Conservation (phyloP, 2,113 vertebrate genomes). For the Ptyas mucosa region DNA sequence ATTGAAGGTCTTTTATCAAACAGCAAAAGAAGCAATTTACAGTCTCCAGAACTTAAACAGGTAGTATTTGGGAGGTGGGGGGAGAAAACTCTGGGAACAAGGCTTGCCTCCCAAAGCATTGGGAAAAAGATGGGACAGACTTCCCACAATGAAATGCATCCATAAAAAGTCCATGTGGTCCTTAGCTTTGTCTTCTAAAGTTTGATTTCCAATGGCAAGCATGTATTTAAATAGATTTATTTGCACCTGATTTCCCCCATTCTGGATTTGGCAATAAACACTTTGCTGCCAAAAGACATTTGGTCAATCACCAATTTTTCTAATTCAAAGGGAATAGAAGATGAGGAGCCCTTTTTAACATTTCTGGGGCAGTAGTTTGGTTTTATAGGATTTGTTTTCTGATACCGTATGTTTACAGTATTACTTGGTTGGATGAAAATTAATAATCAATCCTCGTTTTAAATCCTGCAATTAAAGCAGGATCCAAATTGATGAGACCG, state of each 20-base stretch:
- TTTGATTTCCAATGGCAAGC: background rate
- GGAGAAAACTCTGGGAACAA: background rate
- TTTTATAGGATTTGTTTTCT: background rate
- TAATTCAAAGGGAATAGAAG: background rate
- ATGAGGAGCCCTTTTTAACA: background rate
- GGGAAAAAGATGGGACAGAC: background rate
- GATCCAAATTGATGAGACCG: background rate
- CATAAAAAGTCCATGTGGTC: background rate
- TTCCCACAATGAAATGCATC: background rate
- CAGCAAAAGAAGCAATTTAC: background rate
- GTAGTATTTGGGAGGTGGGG: background rate
- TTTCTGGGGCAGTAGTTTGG: background rate
- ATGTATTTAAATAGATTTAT: background rate
- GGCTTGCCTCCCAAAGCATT: background rate
- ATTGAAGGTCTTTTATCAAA: background rate
- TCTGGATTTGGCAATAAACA: background rate
- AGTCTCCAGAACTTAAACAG: background rate
- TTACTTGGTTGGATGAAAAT: background rate
- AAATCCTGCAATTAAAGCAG: background rate
- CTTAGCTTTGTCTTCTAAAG: background rate
- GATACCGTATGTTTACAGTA: background rate
- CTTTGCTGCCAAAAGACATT: background rate
- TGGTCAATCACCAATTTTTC: background rate
- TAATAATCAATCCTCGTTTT: background rate
- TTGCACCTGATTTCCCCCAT: background rate